Percentiles rank a stretch among this genome's conserved stretches.
These are phyloP conservation scores for Dasysyrphus albostriatus DNA, from an alignment of 2,888 invertebrate genomes.

Conservation along the genomic window DNA sequence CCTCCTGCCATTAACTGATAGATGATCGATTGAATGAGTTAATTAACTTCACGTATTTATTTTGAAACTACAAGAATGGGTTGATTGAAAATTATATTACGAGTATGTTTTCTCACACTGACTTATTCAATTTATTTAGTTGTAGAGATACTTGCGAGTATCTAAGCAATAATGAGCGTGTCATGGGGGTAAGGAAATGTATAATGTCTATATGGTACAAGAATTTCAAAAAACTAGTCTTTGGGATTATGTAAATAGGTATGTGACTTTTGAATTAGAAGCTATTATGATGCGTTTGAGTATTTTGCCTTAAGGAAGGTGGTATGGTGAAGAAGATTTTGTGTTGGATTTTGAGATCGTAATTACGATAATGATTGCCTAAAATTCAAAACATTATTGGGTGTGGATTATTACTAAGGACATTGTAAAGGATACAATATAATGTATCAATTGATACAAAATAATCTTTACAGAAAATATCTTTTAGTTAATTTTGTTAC, in stretches of 20 bases:
- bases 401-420: no score
- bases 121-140: no score
- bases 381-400: not conserved
- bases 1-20: slow-evolving; percentile 18
- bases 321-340: not conserved
- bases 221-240: no score
- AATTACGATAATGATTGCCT: not conserved
- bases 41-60: slow-evolving; percentile 54
- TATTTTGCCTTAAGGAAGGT: no score
- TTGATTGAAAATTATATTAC: slow-evolving; percentile 21
- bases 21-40: slow-evolving; percentile 46
- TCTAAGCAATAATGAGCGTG: not conserved
- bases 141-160: not conserved
- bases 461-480: no score
- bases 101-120: slow-evolving; percentile 23
- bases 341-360: not conserved
- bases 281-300: not conserved
- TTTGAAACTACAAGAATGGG: not conserved
- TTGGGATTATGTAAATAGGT: no score
- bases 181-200: not conserved
- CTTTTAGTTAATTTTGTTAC: no score
- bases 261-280: not conserved
- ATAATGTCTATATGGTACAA: no score
- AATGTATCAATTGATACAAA: no score
- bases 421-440: no score